Evolutionary conservation across 2,888 invertebrate species (phyloP).

Genomic region (Nemoura dubitans): DNA sequence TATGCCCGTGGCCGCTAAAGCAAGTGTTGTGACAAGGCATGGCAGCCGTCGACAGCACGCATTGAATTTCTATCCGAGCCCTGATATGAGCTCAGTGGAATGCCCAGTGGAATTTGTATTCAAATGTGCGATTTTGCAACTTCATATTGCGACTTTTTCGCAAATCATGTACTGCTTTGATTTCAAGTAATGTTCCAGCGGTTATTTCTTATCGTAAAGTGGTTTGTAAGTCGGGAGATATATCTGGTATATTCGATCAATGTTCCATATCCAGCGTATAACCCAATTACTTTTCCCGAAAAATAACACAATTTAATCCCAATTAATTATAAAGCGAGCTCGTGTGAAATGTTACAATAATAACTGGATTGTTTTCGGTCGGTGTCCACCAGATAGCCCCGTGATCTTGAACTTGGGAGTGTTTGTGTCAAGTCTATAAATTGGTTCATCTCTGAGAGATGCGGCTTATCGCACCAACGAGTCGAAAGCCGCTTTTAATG

Average conservation of each 20-base stretch:
- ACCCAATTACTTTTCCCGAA: not conserved
- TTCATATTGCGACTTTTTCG: too few relatives aligned
- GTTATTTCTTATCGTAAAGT: too few relatives aligned
- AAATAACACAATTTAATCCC: not conserved
- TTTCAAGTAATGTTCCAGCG: too few relatives aligned
- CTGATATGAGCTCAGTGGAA: too few relatives aligned
- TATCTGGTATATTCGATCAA: not conserved
- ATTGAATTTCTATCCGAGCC: too few relatives aligned
- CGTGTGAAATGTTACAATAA: not conserved
- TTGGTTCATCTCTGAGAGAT: conserved; percentile 20
- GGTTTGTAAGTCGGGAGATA: too few relatives aligned
- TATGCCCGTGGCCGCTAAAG: too few relatives aligned
- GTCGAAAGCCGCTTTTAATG: conserved; percentile 9
- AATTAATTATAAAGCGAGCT: not conserved
- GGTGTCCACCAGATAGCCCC: not conserved
- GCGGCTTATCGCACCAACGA: conserved; percentile 17
- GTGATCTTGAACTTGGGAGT: conserved; percentile 15
- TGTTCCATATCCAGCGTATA: not conserved
- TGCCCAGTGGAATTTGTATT: too few relatives aligned
- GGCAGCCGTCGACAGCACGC: too few relatives aligned
- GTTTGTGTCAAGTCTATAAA: not conserved
- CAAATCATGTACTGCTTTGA: too few relatives aligned
- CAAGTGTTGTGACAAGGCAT: too few relatives aligned
- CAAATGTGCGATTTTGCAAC: too few relatives aligned
- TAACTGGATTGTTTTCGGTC: conserved; percentile 1